These are phyloP conservation scores for Bergia sp. DNA, from an alignment of 92 coral and sea anemone genomes.

Conservation along the genomic window DNA sequence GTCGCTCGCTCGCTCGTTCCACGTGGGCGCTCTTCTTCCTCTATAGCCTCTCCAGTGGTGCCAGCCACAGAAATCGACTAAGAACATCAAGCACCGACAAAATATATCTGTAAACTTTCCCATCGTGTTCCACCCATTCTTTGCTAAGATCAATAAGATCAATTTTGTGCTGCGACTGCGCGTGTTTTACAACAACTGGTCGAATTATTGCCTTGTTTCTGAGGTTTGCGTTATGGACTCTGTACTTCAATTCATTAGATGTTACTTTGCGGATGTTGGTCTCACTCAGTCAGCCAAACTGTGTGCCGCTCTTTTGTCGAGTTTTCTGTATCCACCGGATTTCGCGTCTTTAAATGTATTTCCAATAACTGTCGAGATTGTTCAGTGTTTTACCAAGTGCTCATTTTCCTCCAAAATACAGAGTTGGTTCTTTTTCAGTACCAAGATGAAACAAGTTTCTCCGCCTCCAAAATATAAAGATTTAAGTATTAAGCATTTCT, in stretches of 20 bases:
- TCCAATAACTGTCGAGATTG: not conserved
- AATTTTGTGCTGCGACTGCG: constrained; percentile 4
- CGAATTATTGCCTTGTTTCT: constrained; percentile 31
- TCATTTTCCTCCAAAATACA: constrained; percentile 18
- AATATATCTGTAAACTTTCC: constrained; percentile 19
- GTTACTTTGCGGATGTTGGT: constrained; percentile 32
- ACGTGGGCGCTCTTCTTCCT: constrained; percentile 28
- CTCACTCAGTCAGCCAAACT: constrained; percentile 44
- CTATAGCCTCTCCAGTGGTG: not conserved
- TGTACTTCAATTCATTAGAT: constrained; percentile 28
- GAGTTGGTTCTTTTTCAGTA: constrained; percentile 22
- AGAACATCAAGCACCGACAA: constrained; percentile 31
- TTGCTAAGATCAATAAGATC: constrained; percentile 33
- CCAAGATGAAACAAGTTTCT: constrained; percentile 36
- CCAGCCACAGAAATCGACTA: constrained; percentile 35
- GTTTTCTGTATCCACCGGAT: constrained; percentile 35
- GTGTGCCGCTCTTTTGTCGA: constrained; percentile 32
- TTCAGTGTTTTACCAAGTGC: not conserved
- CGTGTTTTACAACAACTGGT: too few species aligned
- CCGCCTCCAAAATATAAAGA: constrained; percentile 12
- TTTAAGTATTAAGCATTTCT: not conserved
- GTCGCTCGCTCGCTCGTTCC: not conserved
- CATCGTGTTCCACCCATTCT: not conserved
- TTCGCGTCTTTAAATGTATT: constrained; percentile 19
- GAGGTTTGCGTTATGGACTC: constrained; percentile 42